Evolutionary conservation across 2,797 vertebrate genomes (phyloP).

Genomic region (Gymnodraco acuticeps): DNA sequence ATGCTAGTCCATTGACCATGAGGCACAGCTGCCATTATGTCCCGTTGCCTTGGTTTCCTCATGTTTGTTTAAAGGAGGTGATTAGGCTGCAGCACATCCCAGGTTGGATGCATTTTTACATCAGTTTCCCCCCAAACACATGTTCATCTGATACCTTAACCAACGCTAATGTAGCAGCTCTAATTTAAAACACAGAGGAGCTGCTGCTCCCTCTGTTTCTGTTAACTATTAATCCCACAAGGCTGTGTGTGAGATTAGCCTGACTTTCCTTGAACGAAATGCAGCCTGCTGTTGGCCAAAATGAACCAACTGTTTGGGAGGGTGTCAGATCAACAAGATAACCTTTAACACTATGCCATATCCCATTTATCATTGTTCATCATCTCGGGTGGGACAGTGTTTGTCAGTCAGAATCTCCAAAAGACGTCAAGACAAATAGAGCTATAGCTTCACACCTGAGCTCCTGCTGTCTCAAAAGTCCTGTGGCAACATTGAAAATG

Average conservation of each 20-base stretch:
- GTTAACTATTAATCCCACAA: conserved; percentile 86
- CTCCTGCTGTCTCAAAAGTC: conserved; percentile 39
- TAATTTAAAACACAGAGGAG: conserved; percentile 71
- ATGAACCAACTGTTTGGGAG: conserved; percentile 16
- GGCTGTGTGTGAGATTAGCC: conserved; percentile 49
- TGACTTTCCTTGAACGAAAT: conserved; percentile 48
- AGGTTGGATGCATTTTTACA: conserved; percentile 73
- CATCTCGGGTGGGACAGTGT: conserved; percentile 22
- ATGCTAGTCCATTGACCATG: conserved; percentile 56
- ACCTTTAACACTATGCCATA: conserved; percentile 1
- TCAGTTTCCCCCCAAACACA: conserved; percentile 34
- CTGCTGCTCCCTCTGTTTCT: conserved; percentile 57
- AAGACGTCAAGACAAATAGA: background rate
- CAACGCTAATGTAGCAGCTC: conserved; percentile 69
- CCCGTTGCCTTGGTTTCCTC: conserved; percentile 78
- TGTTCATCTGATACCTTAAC: conserved; percentile 48
- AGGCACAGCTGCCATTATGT: conserved; percentile 68
- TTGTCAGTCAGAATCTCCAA: conserved; percentile 23
- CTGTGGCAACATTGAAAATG: conserved; percentile 20
- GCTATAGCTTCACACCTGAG: conserved; percentile 16
- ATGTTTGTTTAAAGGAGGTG: conserved; percentile 75
- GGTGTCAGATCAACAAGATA: conserved; percentile 14
- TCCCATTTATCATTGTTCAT: background rate
- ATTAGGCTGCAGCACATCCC: conserved; percentile 59
- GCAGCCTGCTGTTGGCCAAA: conserved; percentile 44